These are phyloP conservation scores for Catocala fraxini DNA, from an alignment of 2,888 invertebrate species.

Conservation along the genomic window DNA sequence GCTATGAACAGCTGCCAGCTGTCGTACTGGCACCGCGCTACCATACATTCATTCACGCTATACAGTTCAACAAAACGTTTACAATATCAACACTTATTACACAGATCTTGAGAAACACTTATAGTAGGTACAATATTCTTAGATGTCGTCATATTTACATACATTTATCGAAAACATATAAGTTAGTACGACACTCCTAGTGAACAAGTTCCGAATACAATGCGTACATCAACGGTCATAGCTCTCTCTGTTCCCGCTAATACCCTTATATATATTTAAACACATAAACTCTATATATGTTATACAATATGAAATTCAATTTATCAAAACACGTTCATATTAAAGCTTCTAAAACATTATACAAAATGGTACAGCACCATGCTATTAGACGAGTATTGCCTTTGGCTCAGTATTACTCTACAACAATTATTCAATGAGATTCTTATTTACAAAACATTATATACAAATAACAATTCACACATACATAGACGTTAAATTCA, in stretches of 20 bases:
- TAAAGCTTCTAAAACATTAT: slow-evolving; percentile 76
- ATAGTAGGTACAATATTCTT: slow-evolving; percentile 14
- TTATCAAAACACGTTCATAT: slow-evolving; percentile 60
- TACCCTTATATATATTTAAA: slow-evolving; percentile 43
- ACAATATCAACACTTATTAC: slow-evolving; percentile 9
- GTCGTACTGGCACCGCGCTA: not conserved
- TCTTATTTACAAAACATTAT: slow-evolving; percentile 70
- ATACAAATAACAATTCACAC: slow-evolving; percentile 55
- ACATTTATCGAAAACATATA: slow-evolving; percentile 41
- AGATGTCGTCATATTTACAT: slow-evolving; percentile 16
- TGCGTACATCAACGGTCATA: not conserved
- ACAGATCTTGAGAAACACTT: slow-evolving; percentile 4
- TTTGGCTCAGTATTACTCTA: slow-evolving; percentile 78
- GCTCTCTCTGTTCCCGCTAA: slow-evolving; percentile 38
- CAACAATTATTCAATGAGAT: slow-evolving; percentile 62
- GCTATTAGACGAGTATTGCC: slow-evolving; percentile 77
- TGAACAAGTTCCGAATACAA: slow-evolving; percentile 20
- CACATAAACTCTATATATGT: slow-evolving; percentile 38
- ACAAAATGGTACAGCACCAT: slow-evolving; percentile 80
- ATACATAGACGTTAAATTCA: slow-evolving; percentile 43
- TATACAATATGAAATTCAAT: slow-evolving; percentile 66
- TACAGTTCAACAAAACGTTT: slow-evolving; percentile 11
- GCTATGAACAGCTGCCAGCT: slow-evolving; percentile 2
- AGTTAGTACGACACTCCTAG: slow-evolving; percentile 21
- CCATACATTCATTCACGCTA: not conserved